Evolutionary conservation across 2,797 vertebrate species (phyloP), one percentile per base, ranked within the genome.

Genomic region (Rhincodon typus): DNA sequence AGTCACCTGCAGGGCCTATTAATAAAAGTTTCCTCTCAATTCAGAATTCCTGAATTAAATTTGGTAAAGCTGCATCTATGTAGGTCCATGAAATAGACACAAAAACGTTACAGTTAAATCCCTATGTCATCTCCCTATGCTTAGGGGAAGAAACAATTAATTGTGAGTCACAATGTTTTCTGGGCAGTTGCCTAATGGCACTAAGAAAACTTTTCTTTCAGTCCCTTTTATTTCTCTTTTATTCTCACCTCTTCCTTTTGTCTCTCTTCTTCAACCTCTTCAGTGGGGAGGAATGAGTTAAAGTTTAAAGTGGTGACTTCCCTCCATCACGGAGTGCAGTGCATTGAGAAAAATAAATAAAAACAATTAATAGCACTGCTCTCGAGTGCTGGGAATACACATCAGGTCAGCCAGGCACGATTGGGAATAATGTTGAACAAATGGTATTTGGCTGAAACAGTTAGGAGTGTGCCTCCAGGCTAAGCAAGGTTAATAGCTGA

Each of bases 401-500:
- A 0, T 0, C 0, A 0, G 95, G 96, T 67, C 95, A 95, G 90
- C 66, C 3, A 0, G 53, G 10, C 70, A 66, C 90, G 74, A 23
- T 12, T 38, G 91, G 96, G 96, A 96, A 96, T 96, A 96, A 86
- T 57, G 3, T 95, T 27, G 96, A 96, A 96, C 95, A 90, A 96
- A 96, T 96, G 91, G 30, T n/a, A 96, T 97, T 96, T 84, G 96
- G 96, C 96, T 96, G 96, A 34, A 87, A 66, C 17, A 50, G 74
- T 95, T 96, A 93, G 93, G 94, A 96, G 96, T 96, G 96, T 96
- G 95, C 95, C 96, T 96, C 96, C 96, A 96, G 97, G 97, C 96
- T 97, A 97, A 97, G 96, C 96, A 96, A 97, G 97, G 97, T 97
- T 97, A 97, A 97, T 97, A 97, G 96, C 97, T 0, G 23, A 96